phyloP scores from a whole-genome alignment of 2,888 invertebrate species.

The Cerastis rubricosa region DNA sequence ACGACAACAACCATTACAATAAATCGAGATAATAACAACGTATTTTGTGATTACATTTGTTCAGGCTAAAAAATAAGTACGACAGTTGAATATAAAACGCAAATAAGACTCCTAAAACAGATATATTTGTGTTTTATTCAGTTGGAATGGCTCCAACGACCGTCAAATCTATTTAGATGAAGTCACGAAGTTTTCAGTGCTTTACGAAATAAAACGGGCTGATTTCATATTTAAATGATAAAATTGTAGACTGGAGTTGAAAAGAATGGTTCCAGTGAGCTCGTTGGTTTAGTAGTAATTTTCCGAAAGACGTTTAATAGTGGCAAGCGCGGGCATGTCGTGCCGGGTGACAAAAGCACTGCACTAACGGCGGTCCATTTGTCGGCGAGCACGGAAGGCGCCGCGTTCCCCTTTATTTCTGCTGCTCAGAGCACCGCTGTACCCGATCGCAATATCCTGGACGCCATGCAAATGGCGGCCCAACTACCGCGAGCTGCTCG shows the following conservation, averaged over 20 bases:
- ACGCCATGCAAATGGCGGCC: conserved; percentile 71
- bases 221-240: conserved; percentile 33
- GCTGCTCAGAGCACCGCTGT: conserved; percentile 58
- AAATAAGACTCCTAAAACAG: conserved; percentile 63
- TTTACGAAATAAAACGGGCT: conserved; percentile 36
- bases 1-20: conserved; percentile 57
- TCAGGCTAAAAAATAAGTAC: conserved; percentile 58
- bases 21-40: conserved; percentile 60
- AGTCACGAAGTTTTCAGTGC: conserved; percentile 48
- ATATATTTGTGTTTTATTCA: conserved; percentile 58
- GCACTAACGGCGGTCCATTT: conserved; percentile 72
- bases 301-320: conserved; percentile 59
- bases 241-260: conserved; percentile 25
- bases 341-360: conserved; percentile 61
- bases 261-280: conserved; percentile 44
- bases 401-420: conserved; percentile 68
- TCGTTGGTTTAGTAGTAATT: conserved; percentile 57
- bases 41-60: conserved; percentile 62
- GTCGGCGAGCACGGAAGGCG: conserved; percentile 68
- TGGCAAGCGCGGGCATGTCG: conserved; percentile 34
- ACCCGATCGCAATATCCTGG: conserved; percentile 72
- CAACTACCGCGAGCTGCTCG: conserved; percentile 64
- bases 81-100: conserved; percentile 56
- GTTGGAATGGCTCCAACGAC: conserved; percentile 63
- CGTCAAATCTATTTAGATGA: conserved; percentile 60